These are phyloP conservation scores for Ridgeia piscesae DNA, from an alignment of 1,140 invertebrate species.

Conservation along the genomic window DNA sequence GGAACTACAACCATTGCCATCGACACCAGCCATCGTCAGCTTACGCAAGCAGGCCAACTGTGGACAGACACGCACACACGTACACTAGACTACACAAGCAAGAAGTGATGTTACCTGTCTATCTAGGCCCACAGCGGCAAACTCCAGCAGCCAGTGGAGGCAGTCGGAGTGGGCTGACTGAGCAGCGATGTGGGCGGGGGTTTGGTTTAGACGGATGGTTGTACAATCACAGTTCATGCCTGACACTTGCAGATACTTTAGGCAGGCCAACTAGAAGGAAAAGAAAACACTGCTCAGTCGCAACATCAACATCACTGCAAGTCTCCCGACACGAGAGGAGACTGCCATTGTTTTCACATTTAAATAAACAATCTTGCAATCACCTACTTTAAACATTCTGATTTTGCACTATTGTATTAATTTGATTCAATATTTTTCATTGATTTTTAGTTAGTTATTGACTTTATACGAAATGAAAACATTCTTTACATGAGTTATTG, in stretches of 20 bases:
- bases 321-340: not conserved
- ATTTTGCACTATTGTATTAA: not conserved
- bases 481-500: no score
- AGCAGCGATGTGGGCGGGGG: slow-evolving; percentile 8
- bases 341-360: not conserved
- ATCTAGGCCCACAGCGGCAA: slow-evolving; percentile 38
- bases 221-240: slow-evolving; percentile 41
- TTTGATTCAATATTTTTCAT: no score
- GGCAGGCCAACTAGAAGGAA: slow-evolving; percentile 46
- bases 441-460: no score
- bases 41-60: slow-evolving; percentile 51
- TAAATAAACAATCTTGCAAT: not conserved
- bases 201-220: slow-evolving; percentile 33
- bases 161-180: not conserved
- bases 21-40: slow-evolving; percentile 30
- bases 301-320: not conserved
- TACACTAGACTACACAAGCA: slow-evolving; percentile 9
- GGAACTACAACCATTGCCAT: slow-evolving; percentile 36
- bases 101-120: slow-evolving; percentile 41
- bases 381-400: not conserved
- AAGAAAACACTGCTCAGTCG: not conserved
- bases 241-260: slow-evolving; percentile 40
- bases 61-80: slow-evolving; percentile 23
- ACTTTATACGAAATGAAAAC: no score
- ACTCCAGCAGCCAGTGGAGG: slow-evolving; percentile 27